Evolutionary conservation across 2,113 vertebrate species (phyloP).

Genomic region (Pycnonotus jocosus): DNA sequence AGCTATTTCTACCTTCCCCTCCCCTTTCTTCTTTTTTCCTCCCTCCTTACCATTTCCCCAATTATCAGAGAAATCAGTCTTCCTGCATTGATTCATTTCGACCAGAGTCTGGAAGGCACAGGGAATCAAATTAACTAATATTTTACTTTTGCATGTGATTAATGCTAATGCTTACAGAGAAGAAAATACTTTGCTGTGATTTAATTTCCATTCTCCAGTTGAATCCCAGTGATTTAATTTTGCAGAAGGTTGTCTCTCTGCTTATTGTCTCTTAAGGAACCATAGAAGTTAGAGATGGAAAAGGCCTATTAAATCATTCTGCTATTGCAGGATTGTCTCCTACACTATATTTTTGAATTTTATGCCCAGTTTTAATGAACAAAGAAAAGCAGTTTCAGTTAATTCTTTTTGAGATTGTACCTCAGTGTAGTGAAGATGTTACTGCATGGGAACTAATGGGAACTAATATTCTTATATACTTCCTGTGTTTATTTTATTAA

Average conservation of each 20-base stretch:
- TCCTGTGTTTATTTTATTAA: background rate
- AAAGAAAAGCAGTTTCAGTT: background rate
- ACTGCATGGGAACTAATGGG: background rate
- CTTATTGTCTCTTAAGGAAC: constrained; percentile 47
- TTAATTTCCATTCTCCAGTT: constrained; percentile 64
- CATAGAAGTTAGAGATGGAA: background rate
- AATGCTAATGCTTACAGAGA: constrained; percentile 64
- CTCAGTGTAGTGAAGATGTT: background rate
- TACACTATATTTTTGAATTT: background rate
- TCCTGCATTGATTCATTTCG: constrained; percentile 52
- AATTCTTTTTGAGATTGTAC: background rate
- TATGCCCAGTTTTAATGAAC: background rate
- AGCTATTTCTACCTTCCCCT: background rate
- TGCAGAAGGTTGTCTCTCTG: constrained; percentile 48
- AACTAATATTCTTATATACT: background rate
- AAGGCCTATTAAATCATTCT: constrained; percentile 27
- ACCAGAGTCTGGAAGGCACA: constrained; percentile 55
- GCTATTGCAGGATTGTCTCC: background rate
- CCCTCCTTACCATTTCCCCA: background rate
- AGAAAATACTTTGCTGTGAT: constrained; percentile 59
- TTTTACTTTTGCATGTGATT: constrained; percentile 61
- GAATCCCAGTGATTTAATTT: constrained; percentile 64
- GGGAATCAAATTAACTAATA: constrained; percentile 68
- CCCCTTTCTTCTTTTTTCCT: background rate
- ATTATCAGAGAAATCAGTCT: constrained; percentile 45